Percentiles rank a stretch among this genome's conserved stretches.
phyloP scores from a whole-genome alignment of 2,888 invertebrate species.

The Ligdia adustata region DNA sequence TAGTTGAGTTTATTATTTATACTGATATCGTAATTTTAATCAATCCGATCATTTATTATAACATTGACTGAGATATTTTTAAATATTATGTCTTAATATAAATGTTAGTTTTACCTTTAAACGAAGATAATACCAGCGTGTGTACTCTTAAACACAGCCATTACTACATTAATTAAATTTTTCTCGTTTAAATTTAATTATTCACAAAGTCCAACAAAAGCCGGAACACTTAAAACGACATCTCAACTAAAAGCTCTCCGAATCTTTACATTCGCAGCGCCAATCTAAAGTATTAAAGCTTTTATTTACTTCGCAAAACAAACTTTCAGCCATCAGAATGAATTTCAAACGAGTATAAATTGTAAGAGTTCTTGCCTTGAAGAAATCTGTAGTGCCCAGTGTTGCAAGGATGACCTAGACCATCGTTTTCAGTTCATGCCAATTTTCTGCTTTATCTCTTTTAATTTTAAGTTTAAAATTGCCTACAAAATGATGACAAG shows the following conservation, averaged over 20 bases:
- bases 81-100: no score
- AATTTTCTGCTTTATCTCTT: slow-evolving; percentile 25
- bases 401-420: slow-evolving; percentile 49
- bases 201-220: slow-evolving; percentile 26
- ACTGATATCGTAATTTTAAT: no score
- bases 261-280: slow-evolving; percentile 43
- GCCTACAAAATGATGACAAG: slow-evolving; percentile 5
- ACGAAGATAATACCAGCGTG: no score
- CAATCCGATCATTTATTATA: no score
- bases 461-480: slow-evolving; percentile 17
- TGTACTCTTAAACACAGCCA: no score
- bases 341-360: slow-evolving; percentile 65
- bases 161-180: no score
- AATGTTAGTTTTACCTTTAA: no score
- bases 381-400: slow-evolving; percentile 61
- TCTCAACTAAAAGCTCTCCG: slow-evolving; percentile 35
- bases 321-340: slow-evolving; percentile 64
- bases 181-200: slow-evolving; percentile 10
- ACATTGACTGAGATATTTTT: no score
- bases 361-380: slow-evolving; percentile 61
- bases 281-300: slow-evolving; percentile 59
- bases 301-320: slow-evolving; percentile 57
- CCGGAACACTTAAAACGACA: slow-evolving; percentile 28
- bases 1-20: no score
- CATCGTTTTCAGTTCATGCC: slow-evolving; percentile 7